Conservation (phyloP, 2,113 vertebrate species). For the Dissostichus mawsoni region DNA sequence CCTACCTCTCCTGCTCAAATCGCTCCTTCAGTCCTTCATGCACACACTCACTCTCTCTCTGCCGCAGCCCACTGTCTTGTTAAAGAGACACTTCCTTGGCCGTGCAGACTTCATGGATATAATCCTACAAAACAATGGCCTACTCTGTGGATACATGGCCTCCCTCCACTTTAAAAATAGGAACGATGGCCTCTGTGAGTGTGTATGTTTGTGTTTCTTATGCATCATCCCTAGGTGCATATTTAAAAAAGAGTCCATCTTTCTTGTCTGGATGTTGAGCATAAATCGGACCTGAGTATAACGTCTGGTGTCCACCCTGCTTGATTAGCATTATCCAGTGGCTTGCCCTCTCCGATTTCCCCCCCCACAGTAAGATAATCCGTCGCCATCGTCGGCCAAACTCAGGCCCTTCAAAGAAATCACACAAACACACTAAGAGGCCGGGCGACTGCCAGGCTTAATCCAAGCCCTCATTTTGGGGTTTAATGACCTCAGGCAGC, state of each 20-base stretch:
- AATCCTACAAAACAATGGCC: conserved; percentile 65
- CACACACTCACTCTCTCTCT: conserved; percentile 39
- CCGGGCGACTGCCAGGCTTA: conserved; percentile 52
- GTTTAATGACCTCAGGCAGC: conserved; percentile 67
- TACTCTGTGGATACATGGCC: conserved; percentile 45
- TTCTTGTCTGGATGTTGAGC: background rate
- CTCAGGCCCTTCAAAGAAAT: conserved; percentile 44
- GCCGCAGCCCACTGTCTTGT: conserved; percentile 65
- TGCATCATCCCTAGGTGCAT: conserved; percentile 1
- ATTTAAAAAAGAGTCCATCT: background rate
- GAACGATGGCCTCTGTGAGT: conserved; percentile 3
- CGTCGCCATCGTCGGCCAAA: conserved; percentile 31
- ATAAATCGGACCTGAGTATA: background rate
- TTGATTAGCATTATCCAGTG: conserved; percentile 68
- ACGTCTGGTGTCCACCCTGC: conserved; percentile 38
- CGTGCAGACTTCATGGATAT: conserved; percentile 62
- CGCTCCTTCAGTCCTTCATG: conserved; percentile 31
- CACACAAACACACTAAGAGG: conserved; percentile 31
- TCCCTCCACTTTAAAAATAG: conserved; percentile 17
- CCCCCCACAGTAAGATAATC: conserved; percentile 43
- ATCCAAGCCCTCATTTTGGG: conserved; percentile 55
- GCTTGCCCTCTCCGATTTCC: conserved; percentile 41
- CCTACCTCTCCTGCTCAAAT: conserved; percentile 55
- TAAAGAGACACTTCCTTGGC: conserved; percentile 77
- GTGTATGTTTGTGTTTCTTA: conserved; percentile 1